Evolutionary conservation across 1,140 invertebrate species (phyloP).

Genomic region (Aplysia californica): DNA sequence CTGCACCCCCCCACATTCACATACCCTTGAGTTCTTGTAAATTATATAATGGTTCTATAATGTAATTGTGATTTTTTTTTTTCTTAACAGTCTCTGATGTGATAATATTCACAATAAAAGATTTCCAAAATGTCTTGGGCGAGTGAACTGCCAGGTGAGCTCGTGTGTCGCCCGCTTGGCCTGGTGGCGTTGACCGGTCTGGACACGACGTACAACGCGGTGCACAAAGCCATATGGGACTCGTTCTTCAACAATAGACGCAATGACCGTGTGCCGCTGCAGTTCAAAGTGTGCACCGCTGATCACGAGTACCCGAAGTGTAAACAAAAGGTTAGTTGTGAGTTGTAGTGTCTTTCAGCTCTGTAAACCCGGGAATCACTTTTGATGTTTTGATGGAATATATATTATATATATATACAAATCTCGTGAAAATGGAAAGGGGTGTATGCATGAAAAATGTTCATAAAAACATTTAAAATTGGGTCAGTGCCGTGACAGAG

Average conservation of each 20-base stretch:
- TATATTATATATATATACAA: neutral
- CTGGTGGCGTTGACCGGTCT: constrained; percentile 88
- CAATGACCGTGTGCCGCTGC: constrained; percentile 83
- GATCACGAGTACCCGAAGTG: constrained; percentile 88
- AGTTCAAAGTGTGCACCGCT: constrained; percentile 81
- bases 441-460: neutral
- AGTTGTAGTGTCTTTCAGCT: too few species aligned
- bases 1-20: too few species aligned
- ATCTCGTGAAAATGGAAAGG: neutral
- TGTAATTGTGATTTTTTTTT: neutral
- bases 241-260: constrained; percentile 85
- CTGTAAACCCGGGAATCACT: too few species aligned
- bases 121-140: constrained; percentile 70
- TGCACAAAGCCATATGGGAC: constrained; percentile 93
- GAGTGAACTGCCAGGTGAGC: constrained; percentile 69
- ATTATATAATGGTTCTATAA: too few species aligned
- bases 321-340: constrained; percentile 83
- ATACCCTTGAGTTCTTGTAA: too few species aligned
- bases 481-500: neutral
- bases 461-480: neutral
- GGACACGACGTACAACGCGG: constrained; percentile 84
- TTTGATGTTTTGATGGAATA: too few species aligned
- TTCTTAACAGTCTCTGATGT: neutral
- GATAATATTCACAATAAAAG: too few species aligned
- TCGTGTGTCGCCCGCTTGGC: constrained; percentile 83